Evolutionary conservation across 1,140 invertebrate species (phyloP).

Genomic region (Argopecten irradians): DNA sequence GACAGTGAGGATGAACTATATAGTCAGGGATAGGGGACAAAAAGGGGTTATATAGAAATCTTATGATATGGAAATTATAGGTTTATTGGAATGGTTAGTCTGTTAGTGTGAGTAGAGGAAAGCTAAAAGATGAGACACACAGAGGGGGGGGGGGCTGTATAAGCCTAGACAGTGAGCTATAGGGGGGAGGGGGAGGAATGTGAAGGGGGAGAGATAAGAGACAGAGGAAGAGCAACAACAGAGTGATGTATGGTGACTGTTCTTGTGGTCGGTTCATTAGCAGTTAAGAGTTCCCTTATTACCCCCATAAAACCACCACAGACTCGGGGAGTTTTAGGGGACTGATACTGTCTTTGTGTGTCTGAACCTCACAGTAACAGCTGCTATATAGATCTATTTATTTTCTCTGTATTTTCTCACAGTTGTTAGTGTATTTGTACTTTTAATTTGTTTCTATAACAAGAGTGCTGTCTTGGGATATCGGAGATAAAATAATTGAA

Average conservation of each 20-base stretch:
- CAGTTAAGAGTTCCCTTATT: background rate
- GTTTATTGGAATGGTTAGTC: too few species aligned
- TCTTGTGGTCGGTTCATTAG: background rate
- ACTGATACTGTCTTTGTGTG: slow-evolving; percentile 3
- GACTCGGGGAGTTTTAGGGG: background rate
- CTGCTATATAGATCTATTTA: background rate
- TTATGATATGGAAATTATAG: too few species aligned
- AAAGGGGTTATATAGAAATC: too few species aligned
- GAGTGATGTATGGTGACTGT: background rate
- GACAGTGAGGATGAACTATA: too few species aligned
- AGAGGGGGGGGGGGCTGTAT: too few species aligned
- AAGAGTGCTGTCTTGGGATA: too few species aligned
- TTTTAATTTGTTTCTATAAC: too few species aligned
- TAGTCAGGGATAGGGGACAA: too few species aligned
- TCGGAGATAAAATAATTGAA: too few species aligned
- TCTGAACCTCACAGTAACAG: background rate
- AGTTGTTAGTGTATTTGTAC: background rate
- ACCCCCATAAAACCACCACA: slow-evolving; percentile 14
- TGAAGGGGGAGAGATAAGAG: background rate
- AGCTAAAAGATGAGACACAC: too few species aligned
- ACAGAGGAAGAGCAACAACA: background rate
- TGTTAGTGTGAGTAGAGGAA: too few species aligned
- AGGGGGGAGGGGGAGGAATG: background rate
- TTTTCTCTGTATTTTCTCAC: background rate
- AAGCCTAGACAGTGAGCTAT: background rate